phyloP scores from a whole-genome alignment of 2,113 vertebrate genomes.

The Rhinolophus sinicus region DNA sequence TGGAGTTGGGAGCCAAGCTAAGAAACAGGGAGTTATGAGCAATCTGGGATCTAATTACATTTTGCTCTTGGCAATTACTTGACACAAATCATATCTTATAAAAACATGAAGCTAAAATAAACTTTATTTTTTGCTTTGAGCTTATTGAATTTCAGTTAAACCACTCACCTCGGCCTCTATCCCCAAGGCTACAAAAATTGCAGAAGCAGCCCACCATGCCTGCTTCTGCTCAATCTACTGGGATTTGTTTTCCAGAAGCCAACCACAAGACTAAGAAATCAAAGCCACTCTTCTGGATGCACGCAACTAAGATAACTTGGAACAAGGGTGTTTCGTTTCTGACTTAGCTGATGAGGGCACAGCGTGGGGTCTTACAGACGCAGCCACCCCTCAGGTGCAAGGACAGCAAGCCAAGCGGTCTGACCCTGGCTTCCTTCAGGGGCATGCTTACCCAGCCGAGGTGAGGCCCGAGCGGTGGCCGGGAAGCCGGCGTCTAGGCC shows the following conservation, averaged over 20 bases:
- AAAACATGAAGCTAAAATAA: neutral
- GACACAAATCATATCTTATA: neutral
- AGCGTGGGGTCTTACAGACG: neutral
- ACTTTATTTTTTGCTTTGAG: neutral
- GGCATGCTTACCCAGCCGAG: constrained; percentile 44
- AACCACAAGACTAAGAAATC: neutral
- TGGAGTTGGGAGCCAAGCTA: neutral
- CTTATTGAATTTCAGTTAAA: neutral
- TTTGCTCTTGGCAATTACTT: constrained; percentile 20
- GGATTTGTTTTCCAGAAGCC: neutral
- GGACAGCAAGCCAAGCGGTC: neutral
- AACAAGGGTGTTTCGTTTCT: neutral
- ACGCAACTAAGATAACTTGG: neutral
- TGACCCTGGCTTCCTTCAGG: neutral
- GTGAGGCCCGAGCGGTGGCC: neutral
- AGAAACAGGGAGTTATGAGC: neutral
- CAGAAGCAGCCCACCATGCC: neutral
- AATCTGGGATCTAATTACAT: neutral
- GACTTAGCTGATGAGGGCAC: neutral
- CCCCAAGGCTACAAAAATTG: neutral
- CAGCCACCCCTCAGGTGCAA: neutral
- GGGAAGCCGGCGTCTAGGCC: neutral
- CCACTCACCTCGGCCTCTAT: neutral
- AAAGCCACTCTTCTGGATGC: neutral
- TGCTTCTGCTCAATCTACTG: neutral